A percentile compares a stretch with the other conserved stretches of the same genome.
These are phyloP conservation scores for Synanthedon vespiformis DNA, from an alignment of 2,888 invertebrate genomes.

Conservation along the genomic window DNA sequence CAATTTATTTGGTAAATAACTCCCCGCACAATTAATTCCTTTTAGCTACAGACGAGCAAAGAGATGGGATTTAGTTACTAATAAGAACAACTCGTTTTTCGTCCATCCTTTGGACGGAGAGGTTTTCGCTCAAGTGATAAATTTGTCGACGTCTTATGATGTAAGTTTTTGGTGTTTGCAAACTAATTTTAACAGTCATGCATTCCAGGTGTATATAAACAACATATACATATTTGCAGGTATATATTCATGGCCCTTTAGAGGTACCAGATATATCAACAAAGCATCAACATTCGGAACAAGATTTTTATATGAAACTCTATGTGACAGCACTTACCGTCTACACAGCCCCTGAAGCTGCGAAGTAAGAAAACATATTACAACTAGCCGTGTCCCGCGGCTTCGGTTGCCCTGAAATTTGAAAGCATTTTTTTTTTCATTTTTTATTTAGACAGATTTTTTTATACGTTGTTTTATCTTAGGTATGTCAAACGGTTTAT, in stretches of 20 bases:
- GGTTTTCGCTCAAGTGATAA: slow-evolving; percentile 80
- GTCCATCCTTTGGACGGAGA: slow-evolving; percentile 81
- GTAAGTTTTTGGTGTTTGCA: slow-evolving; percentile 43
- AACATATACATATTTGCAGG: slow-evolving; percentile 38
- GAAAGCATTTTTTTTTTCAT: no score
- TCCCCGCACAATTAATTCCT: no score
- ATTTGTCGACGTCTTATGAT: slow-evolving; percentile 75
- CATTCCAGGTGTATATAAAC: no score
- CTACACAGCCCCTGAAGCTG: slow-evolving; percentile 68
- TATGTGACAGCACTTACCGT: slow-evolving; percentile 72
- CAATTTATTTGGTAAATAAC: no score
- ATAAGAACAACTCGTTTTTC: slow-evolving; percentile 55
- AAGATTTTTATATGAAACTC: slow-evolving; percentile 70
- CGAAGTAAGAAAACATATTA: slow-evolving; percentile 38
- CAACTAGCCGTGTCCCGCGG: background rate
- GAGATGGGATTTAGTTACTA: slow-evolving; percentile 60
- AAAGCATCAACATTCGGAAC: slow-evolving; percentile 60
- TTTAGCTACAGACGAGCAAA: slow-evolving; percentile 70
- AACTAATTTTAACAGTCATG: no score
- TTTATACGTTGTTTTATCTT: no score
- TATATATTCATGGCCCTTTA: slow-evolving; percentile 74
- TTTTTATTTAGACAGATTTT: no score
- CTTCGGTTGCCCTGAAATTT: no score
- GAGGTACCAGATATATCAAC: slow-evolving; percentile 77
- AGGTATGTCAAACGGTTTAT: no score